Base-by-base conservation (phyloP, 1,140 invertebrate genomes). In the Glossosoma conforme region DNA sequence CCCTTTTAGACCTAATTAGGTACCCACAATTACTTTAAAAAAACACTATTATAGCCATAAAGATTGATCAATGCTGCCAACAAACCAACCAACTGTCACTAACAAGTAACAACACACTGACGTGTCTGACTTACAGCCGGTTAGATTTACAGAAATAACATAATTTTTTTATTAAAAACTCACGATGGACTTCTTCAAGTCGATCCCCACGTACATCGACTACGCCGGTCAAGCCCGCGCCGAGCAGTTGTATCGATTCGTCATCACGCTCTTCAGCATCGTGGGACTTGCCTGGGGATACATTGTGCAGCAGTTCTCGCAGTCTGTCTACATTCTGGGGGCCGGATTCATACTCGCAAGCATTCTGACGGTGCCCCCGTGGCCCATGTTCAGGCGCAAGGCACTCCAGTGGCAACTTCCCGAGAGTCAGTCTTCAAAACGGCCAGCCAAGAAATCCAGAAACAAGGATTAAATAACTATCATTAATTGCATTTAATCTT, bases 261-360 rank as follows among this genome's bases (percentile, higher is more conserved):
- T 95, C 19, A 92, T 97, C 50, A 83, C 89, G 17, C 63, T 93
- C 14, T 95, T 93, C 75, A 92, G 89, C 25, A 79, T 84, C 48
- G 86, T 94, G 45, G 93, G 93, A 15, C 80, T 96, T 20, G 72
- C 89, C 36, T 93, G 89, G 85, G 93, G 93, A n/a, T 95, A 93
- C 50, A 80, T 90, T 15, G 91, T 93, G 61, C 92, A 97, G 70
- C 90, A 95, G 69, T 97, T 96, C 66, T 96, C 92, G 0, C 90
- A 94, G 67, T 94, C 93, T 4, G 86, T 96, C 14, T 93, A 92
- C 51, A 91, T 95, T 62, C 73, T 97, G n/a, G 87, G 85, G 17
- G 90, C 87, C 62, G 93, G 93, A 53, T 94, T 95, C 66, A 69
- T 88, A 1, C 70, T 96, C 52, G 91, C 91, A 38, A 83, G 86